Percentiles rank a stretch among this genome's conserved stretches.
Evolutionary conservation across 1,140 invertebrate species (phyloP).

Genomic region (Polypedilum pembai): DNA sequence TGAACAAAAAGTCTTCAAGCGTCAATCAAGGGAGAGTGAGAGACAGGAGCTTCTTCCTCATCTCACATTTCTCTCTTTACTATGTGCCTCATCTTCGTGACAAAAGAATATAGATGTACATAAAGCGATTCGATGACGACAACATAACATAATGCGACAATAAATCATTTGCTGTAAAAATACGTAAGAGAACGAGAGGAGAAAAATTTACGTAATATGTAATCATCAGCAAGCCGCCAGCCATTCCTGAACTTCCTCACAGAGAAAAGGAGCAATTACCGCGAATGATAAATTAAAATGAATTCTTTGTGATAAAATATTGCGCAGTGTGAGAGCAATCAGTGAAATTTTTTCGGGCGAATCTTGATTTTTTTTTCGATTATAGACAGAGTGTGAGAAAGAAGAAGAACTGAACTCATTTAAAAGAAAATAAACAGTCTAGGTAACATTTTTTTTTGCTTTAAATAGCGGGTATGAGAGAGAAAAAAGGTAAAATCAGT

Average conservation of each 20-base stretch:
- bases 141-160: conserved; percentile 1
- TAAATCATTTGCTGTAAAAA: not conserved
- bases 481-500: too few species aligned
- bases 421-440: too few species aligned
- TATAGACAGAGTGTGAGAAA: not conserved
- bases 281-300: not conserved
- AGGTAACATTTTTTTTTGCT: too few species aligned
- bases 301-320: not conserved
- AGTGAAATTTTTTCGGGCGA: not conserved
- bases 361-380: not conserved
- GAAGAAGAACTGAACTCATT: too few species aligned
- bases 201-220: not conserved
- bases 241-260: not conserved
- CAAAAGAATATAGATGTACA: not conserved
- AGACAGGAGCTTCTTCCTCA: too few species aligned
- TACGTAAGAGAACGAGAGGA: not conserved
- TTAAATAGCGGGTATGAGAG: too few species aligned
- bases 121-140: not conserved
- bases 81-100: too few species aligned
- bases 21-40: too few species aligned
- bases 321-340: not conserved
- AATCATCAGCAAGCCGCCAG: not conserved
- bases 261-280: not conserved
- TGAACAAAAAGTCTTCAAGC: too few species aligned
- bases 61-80: too few species aligned